A percentile compares a stretch with the other conserved stretches of the same genome.
Conservation (phyloP, 2,113 vertebrate species). For the Cricetomys ansorgei region DNA sequence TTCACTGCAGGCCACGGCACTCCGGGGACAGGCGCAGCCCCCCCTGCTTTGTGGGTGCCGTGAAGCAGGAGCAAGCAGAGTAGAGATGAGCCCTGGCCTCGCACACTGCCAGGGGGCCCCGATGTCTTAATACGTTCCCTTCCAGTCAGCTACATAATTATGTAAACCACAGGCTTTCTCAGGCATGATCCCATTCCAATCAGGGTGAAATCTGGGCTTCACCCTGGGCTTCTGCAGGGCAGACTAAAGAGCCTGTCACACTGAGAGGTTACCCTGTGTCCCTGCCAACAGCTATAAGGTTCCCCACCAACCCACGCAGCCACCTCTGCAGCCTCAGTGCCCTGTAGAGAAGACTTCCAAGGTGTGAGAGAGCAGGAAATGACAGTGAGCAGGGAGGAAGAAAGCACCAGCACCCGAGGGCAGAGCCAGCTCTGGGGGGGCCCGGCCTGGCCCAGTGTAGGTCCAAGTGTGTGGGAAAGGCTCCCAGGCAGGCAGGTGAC, state of each 20-base stretch:
- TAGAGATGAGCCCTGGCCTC: not conserved
- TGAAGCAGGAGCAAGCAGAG: accelerated
- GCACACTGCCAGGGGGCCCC: accelerated
- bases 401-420: accelerated
- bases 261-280: not conserved
- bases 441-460: not conserved
- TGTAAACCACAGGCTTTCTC: not conserved
- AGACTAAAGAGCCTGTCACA: not conserved
- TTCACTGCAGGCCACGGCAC: not conserved
- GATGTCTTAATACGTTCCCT: not conserved
- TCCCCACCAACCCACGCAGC: no score
- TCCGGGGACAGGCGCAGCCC: no score
- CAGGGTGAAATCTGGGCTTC: not conserved
- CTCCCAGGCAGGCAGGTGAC: not conserved
- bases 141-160: not conserved
- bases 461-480: not conserved
- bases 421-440: not conserved
- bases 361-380: accelerated
- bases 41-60: not conserved
- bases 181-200: not conserved
- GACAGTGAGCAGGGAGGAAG: accelerated
- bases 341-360: accelerated
- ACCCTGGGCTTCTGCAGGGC: not conserved
- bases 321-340: no score
- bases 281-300: not conserved